Conservation (phyloP, 2,797 vertebrate genomes). For the Tragelaphus eurycerus region DNA sequence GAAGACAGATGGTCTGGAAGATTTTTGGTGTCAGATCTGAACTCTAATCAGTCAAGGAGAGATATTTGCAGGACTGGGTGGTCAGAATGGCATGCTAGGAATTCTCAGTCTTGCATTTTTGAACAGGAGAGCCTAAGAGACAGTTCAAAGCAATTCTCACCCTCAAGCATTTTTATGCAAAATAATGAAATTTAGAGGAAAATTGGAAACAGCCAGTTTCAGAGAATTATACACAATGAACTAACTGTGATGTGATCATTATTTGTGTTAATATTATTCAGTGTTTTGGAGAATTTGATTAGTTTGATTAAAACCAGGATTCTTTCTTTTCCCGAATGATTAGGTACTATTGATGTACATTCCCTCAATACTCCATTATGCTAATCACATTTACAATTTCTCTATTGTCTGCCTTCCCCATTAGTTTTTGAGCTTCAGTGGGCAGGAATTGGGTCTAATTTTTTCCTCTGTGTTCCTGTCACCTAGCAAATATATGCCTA, state of each 20-base stretch:
- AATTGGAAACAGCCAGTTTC: conserved; percentile 51
- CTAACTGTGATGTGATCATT: background rate
- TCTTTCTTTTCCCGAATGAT: background rate
- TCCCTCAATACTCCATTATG: background rate
- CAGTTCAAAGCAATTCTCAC: conserved; percentile 6
- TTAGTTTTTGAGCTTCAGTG: background rate
- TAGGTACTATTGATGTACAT: background rate
- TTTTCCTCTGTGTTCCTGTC: background rate
- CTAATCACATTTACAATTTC: background rate
- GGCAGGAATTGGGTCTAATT: background rate
- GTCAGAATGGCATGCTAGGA: background rate
- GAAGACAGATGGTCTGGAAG: conserved; percentile 49
- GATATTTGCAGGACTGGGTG: background rate
- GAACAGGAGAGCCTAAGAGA: background rate
- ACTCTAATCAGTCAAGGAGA: conserved; percentile 34
- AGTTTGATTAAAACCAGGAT: conserved; percentile 1
- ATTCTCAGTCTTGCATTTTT: conserved; percentile 38
- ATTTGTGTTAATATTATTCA: conserved; percentile 24
- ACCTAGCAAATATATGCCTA: background rate
- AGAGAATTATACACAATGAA: conserved; percentile 13
- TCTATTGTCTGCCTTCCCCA: background rate
- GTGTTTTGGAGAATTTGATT: background rate
- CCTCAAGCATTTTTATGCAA: conserved; percentile 46
- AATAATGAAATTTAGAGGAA: conserved; percentile 37
- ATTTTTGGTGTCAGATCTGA: conserved; percentile 21